A percentile compares a stretch with the other conserved stretches of the same genome.
Evolutionary conservation across 1,140 invertebrate species (phyloP).

Genomic region (Dinothrombium tinctorium): DNA sequence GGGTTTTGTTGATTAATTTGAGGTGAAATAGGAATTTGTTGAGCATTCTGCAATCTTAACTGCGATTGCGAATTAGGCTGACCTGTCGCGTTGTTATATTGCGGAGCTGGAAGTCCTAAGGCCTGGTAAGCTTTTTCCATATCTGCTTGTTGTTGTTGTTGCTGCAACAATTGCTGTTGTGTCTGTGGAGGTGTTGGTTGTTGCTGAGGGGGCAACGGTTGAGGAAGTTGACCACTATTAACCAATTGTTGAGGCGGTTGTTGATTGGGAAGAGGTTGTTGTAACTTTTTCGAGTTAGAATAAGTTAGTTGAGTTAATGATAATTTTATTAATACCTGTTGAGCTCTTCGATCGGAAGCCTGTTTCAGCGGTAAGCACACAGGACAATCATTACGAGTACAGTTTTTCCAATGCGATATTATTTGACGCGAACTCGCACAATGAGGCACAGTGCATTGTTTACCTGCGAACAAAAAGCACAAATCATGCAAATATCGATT

Average conservation of each 20-base stretch:
- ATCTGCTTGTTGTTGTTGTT: slow-evolving; percentile 6
- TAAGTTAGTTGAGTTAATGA: too few relatives aligned
- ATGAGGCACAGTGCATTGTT: slow-evolving; percentile 67
- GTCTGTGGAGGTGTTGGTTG: slow-evolving; percentile 10
- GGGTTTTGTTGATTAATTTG: slow-evolving; percentile 1
- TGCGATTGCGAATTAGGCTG: slow-evolving; percentile 11
- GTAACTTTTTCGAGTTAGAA: neutral
- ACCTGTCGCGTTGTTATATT: slow-evolving; percentile 19
- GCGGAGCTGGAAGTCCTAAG: slow-evolving; percentile 35
- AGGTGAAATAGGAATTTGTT: neutral
- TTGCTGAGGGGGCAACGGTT: slow-evolving; percentile 24
- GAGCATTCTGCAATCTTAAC: neutral
- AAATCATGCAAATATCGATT: neutral
- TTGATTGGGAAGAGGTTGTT: slow-evolving; percentile 3
- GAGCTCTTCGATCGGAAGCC: slow-evolving; percentile 48
- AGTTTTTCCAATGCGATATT: slow-evolving; percentile 97
- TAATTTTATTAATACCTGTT: neutral
- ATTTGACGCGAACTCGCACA: slow-evolving; percentile 97
- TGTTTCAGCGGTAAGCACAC: slow-evolving; percentile 92
- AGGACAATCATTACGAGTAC: slow-evolving; percentile 75
- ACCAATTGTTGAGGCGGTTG: slow-evolving; percentile 2
- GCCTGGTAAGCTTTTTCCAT: slow-evolving; percentile 59
- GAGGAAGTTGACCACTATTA: neutral
- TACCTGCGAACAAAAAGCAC: slow-evolving; percentile 19
- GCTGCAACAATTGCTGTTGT: slow-evolving; percentile 14